These are phyloP conservation scores for Carettochelys insculpta DNA, from an alignment of 2,113 vertebrate species.

Conservation along the genomic window DNA sequence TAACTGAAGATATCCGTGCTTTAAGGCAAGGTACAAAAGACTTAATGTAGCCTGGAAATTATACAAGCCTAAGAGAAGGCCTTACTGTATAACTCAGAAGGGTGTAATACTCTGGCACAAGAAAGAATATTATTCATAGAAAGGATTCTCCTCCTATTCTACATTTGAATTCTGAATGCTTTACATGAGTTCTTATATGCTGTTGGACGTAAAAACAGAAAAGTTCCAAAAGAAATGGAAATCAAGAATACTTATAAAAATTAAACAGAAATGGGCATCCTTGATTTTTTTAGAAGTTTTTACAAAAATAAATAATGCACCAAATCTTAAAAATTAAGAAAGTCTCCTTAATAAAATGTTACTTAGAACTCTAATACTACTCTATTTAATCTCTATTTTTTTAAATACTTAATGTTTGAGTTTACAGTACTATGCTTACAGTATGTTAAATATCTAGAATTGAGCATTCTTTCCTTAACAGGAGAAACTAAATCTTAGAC, in stretches of 20 bases:
- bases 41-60: not conserved
- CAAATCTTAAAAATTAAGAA: not conserved
- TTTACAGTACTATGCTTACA: not conserved
- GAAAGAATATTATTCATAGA: not conserved
- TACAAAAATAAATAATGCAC: not conserved
- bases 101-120: not conserved
- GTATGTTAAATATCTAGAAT: slow-evolving; percentile 28
- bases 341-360: slow-evolving; percentile 12
- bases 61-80: not conserved
- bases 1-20: not conserved
- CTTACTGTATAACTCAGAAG: not conserved
- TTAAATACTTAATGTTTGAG: not conserved
- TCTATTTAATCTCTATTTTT: not conserved
- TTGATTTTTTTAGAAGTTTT: not conserved
- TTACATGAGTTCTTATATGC: not conserved
- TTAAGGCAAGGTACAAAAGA: not conserved
- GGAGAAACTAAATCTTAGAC: slow-evolving; percentile 54
- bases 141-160: not conserved
- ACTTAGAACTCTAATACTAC: slow-evolving; percentile 21
- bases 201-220: not conserved
- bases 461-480: slow-evolving; percentile 38
- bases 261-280: not conserved
- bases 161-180: not conserved
- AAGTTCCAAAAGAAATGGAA: not conserved
- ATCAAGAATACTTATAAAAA: not conserved